Evolutionary conservation across 2,113 vertebrate species (phyloP).

Genomic region (Anolis sagrei): DNA sequence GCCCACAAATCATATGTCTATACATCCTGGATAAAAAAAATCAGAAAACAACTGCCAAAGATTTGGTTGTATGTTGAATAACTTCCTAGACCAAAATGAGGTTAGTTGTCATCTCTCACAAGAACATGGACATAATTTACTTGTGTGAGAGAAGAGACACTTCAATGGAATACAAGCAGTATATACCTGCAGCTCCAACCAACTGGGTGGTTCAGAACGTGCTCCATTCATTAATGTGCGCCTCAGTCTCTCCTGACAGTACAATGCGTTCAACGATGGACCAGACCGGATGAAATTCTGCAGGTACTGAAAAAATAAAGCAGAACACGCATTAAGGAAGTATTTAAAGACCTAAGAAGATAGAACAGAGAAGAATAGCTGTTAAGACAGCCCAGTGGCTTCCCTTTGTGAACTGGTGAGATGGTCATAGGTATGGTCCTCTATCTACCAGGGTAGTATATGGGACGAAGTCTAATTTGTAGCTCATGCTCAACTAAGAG

Average conservation of each 20-base stretch:
- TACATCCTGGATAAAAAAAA: neutral
- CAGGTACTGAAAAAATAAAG: slow-evolving; percentile 81
- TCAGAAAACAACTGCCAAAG: slow-evolving; percentile 20
- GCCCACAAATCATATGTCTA: too few species aligned
- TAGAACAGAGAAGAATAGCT: neutral
- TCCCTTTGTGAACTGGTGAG: too few species aligned
- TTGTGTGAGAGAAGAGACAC: neutral
- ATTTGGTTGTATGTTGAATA: neutral
- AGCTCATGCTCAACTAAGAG: too few species aligned
- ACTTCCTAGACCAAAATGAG: neutral
- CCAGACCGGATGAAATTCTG: slow-evolving; percentile 89
- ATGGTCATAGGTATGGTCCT: too few species aligned
- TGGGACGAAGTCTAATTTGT: too few species aligned
- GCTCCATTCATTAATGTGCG: slow-evolving; percentile 87
- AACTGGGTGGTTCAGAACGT: slow-evolving; percentile 89
- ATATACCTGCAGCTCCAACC: slow-evolving; percentile 93
- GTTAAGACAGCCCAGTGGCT: neutral
- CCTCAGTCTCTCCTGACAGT: slow-evolving; percentile 87
- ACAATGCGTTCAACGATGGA: slow-evolving; percentile 81
- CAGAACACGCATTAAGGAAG: slow-evolving; percentile 23
- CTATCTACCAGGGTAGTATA: too few species aligned
- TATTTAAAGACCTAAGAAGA: neutral
- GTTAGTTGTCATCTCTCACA: slow-evolving; percentile 1
- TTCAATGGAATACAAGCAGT: neutral
- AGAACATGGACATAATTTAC: neutral